A percentile compares a stretch with the other conserved stretches of the same genome.
Evolutionary conservation across 2,797 vertebrate species (phyloP).

Genomic region (Tolypeutes matacus): DNA sequence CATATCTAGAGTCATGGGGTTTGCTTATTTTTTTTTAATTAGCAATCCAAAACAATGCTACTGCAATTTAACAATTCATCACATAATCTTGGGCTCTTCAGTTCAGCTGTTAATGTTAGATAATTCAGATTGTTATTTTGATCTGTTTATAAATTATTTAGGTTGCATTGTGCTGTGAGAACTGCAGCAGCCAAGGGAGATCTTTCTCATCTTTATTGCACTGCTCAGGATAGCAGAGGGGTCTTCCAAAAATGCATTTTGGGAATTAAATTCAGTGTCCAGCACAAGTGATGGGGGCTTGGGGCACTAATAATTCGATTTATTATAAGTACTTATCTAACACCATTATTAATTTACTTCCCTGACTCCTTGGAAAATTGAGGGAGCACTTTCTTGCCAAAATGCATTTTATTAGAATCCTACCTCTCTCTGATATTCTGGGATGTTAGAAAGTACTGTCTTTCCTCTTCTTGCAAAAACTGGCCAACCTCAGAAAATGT

Average conservation of each 20-base stretch:
- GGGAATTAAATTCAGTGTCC: not conserved
- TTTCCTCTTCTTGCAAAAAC: conserved; percentile 72
- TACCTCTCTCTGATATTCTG: conserved; percentile 71
- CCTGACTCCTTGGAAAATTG: conserved; percentile 73
- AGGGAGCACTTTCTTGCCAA: conserved; percentile 69
- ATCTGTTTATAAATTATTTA: conserved; percentile 87
- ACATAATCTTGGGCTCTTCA: conserved; percentile 86
- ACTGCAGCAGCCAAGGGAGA: conserved; percentile 68
- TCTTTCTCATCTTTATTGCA: not conserved
- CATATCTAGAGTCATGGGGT: conserved; percentile 90
- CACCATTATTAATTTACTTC: conserved; percentile 72
- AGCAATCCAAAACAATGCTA: conserved; percentile 91
- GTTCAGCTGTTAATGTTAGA: conserved; percentile 86
- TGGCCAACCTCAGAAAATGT: conserved; percentile 46
- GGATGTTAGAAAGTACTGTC: conserved; percentile 70
- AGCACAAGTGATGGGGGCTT: not conserved
- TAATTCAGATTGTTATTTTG: conserved; percentile 88
- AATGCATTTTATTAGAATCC: conserved; percentile 78
- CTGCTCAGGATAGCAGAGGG: not conserved
- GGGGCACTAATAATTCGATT: not conserved
- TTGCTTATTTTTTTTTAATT: conserved; percentile 91
- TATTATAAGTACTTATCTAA: conserved; percentile 61
- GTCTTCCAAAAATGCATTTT: conserved; percentile 22
- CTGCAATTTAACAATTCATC: conserved; percentile 89
- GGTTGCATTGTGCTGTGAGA: conserved; percentile 84